Evolutionary conservation across 2,113 vertebrate species (phyloP).

Genomic region (Elaphurus davidianus): DNA sequence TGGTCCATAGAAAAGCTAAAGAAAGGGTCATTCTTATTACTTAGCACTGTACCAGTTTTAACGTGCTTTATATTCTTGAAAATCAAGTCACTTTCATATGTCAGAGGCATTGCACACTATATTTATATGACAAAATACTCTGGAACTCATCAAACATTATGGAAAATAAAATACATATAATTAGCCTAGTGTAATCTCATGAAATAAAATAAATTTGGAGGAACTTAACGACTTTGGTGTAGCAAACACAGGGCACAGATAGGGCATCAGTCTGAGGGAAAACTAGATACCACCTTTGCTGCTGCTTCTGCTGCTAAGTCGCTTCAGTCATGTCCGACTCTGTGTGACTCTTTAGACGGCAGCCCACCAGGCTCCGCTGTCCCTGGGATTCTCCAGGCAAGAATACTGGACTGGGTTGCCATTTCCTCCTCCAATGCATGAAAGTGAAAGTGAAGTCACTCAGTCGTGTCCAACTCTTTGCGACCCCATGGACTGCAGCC

Average conservation of each 20-base stretch:
- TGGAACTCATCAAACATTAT: not conserved
- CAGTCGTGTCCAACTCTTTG: too few species aligned
- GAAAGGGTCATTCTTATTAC: not conserved
- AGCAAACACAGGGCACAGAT: not conserved
- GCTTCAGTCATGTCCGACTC: too few species aligned
- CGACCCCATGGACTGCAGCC: too few species aligned
- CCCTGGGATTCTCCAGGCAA: too few species aligned
- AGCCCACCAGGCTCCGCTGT: too few species aligned
- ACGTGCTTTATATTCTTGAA: not conserved
- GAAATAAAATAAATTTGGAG: slow-evolving; percentile 16
- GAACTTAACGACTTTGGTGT: not conserved
- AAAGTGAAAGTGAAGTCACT: too few species aligned
- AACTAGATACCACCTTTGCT: not conserved
- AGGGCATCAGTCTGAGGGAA: not conserved
- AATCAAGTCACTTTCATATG: not conserved
- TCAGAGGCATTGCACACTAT: not conserved
- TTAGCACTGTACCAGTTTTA: not conserved
- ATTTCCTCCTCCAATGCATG: too few species aligned
- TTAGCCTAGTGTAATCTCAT: not conserved
- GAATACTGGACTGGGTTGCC: too few species aligned
- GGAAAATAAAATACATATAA: not conserved
- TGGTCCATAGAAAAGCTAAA: not conserved
- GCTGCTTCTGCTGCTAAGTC: too few species aligned
- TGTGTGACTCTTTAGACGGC: too few species aligned
- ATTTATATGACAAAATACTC: not conserved